Base-by-base conservation (phyloP, 2,888 invertebrate genomes). In the Aromia moschata region DNA sequence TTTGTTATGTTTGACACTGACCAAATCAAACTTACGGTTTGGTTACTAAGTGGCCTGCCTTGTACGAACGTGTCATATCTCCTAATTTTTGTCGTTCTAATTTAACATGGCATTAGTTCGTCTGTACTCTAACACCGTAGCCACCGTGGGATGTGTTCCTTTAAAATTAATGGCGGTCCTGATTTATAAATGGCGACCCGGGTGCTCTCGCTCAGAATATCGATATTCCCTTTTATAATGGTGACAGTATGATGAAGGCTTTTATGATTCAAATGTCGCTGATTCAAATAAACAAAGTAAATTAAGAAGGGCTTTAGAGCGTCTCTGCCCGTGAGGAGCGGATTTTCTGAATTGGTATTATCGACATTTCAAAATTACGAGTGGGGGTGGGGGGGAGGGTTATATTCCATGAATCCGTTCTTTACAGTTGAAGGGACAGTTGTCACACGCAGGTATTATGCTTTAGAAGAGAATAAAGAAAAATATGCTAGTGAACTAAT, bases 131-230 rank as follows among this genome's bases (percentile, higher is more conserved):
- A 12, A 9, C n/a, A 25, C 7, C 43, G 12, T 18, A 2, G 18
- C 43, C 16, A 18, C 43, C 12, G 2, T 11, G 18, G 3, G 10
- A 25, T 18, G n/a, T 41, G 41, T 16, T 43, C 25, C 25, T 25
- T 43, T 43, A 43, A 43, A 20, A 43, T 43, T 43, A 43, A 43
- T 43, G 43, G 11, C 10, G 18, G 10, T 5, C 12, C n/a, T n/a
- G 11, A 17, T 43, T 20, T 18, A 25, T 25, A 25, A 25, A 25
- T 25, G 25, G n/a, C 25, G 25, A 25, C 25, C 25, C 25, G 25
- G 25, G 7, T 7, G 4, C 7, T 7, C 7, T 7, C 3, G 3
- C n/a, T 2, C 10, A 10, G 18, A 18, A 3, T 43, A 43, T 18
- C 41, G 9, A 41, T 41, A 41, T 16, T 43, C n/a, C 11, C 18